phyloP scores from a whole-genome alignment of 2,797 vertebrate genomes.

The Galaxias olidus region DNA sequence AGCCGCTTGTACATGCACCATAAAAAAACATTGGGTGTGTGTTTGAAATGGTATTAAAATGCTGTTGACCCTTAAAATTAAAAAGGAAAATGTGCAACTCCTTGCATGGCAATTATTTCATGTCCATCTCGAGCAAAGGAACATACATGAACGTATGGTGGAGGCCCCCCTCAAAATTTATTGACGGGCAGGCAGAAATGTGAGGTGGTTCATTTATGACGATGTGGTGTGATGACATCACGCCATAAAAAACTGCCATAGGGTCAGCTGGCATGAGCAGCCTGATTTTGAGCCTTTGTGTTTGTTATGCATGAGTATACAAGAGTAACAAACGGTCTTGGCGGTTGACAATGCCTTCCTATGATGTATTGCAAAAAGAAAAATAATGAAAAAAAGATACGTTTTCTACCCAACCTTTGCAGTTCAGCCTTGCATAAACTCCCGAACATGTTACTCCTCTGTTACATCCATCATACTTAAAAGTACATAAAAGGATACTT shows the following conservation, averaged over 20 bases:
- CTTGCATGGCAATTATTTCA: constrained; percentile 87
- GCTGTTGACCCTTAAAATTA: constrained; percentile 93
- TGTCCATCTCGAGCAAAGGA: constrained; percentile 74
- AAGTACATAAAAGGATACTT: no score
- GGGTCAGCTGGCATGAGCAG: constrained; percentile 62
- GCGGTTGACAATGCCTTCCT: constrained; percentile 64
- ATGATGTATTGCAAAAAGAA: constrained; percentile 72
- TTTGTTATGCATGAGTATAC: constrained; percentile 75
- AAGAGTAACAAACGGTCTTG: constrained; percentile 56
- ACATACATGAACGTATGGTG: constrained; percentile 53
- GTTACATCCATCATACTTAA: no score
- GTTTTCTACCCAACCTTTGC: background rate
- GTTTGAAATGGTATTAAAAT: constrained; percentile 94
- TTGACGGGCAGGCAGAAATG: constrained; percentile 65
- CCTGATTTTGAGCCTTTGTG: constrained; percentile 51
- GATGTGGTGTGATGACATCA: constrained; percentile 77
- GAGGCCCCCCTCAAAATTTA: constrained; percentile 75
- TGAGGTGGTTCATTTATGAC: constrained; percentile 75
- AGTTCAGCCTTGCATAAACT: background rate
- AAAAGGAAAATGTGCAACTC: constrained; percentile 86
- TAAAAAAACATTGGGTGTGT: constrained; percentile 94
- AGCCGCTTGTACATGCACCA: constrained; percentile 92
- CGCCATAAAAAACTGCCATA: constrained; percentile 61
- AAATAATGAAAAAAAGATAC: no score
- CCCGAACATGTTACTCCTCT: no score